phyloP scores from a whole-genome alignment of 2,113 vertebrate genomes.

The Perca schrenkii region DNA sequence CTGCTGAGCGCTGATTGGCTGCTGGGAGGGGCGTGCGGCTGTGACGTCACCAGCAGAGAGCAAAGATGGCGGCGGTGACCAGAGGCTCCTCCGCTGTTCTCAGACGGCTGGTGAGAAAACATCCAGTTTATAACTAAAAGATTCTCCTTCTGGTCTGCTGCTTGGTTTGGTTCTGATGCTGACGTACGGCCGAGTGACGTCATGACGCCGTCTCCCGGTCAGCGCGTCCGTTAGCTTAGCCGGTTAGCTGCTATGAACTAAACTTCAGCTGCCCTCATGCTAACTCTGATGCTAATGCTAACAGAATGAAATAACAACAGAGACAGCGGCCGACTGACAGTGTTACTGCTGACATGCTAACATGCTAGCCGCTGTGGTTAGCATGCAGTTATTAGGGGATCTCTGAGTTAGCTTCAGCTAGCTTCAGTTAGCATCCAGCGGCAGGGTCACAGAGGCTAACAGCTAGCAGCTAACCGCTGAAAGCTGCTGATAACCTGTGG shows the following conservation, averaged over 20 bases:
- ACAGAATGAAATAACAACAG: background rate
- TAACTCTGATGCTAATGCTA: conserved; percentile 29
- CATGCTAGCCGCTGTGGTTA: background rate
- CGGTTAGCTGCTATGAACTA: background rate
- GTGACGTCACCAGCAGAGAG: conserved; percentile 55
- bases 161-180: background rate
- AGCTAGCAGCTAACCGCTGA: background rate
- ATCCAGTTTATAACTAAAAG: too few species aligned
- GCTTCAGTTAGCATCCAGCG: background rate
- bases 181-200: background rate
- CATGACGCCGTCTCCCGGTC: background rate
- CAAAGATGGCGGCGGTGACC: conserved; percentile 90
- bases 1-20: conserved; percentile 68
- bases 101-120: conserved; percentile 87
- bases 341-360: background rate
- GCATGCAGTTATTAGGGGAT: background rate
- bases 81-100: conserved; percentile 80
- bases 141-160: too few species aligned
- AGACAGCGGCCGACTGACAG: background rate
- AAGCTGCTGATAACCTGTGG: too few species aligned
- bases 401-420: background rate
- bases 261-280: background rate
- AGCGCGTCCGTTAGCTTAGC: background rate
- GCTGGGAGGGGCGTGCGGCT: conserved; percentile 71
- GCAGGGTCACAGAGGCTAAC: background rate